These are phyloP conservation scores for Galeopterus variegatus DNA, from an alignment of 2,113 vertebrate species.

Conservation along the genomic window DNA sequence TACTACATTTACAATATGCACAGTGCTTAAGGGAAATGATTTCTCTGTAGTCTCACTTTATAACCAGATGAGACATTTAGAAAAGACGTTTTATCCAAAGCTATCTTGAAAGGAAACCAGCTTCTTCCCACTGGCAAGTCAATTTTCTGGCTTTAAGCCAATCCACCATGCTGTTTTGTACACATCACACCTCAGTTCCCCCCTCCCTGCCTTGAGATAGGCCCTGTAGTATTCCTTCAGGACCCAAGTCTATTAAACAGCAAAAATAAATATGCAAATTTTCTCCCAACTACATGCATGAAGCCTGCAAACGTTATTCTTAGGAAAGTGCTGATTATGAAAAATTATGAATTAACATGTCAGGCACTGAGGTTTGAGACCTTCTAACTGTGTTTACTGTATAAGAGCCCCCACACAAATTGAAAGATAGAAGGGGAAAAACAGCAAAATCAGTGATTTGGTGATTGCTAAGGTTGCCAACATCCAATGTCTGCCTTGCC, in stretches of 20 bases:
- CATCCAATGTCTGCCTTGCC: not conserved
- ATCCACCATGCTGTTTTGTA: not conserved
- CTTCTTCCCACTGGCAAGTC: slow-evolving; percentile 25
- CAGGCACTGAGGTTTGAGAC: slow-evolving; percentile 62
- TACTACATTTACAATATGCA: not conserved
- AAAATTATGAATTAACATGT: slow-evolving; percentile 76
- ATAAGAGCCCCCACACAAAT: not conserved
- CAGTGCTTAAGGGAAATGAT: not conserved
- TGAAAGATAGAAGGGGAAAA: not conserved
- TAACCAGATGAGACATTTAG: slow-evolving; percentile 10
- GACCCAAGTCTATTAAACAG: slow-evolving; percentile 24
- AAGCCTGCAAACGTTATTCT: slow-evolving; percentile 53
- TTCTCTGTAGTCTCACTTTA: not conserved
- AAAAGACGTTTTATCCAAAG: slow-evolving; percentile 3
- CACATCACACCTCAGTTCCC: accelerated
- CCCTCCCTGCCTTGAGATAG: not conserved
- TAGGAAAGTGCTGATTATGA: slow-evolving; percentile 76
- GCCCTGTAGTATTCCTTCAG: not conserved
- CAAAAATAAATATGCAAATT: slow-evolving; percentile 62
- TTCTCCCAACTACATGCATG: not conserved
- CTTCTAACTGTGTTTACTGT: slow-evolving; percentile 69
- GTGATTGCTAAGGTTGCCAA: not conserved
- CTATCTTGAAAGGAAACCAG: not conserved
- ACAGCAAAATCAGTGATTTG: not conserved
- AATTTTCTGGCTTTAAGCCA: slow-evolving; percentile 23